A percentile compares a stretch with the other conserved stretches of the same genome.
These are phyloP conservation scores for Gallirallus australis DNA, from an alignment of 2,797 vertebrate species.

Conservation along the genomic window DNA sequence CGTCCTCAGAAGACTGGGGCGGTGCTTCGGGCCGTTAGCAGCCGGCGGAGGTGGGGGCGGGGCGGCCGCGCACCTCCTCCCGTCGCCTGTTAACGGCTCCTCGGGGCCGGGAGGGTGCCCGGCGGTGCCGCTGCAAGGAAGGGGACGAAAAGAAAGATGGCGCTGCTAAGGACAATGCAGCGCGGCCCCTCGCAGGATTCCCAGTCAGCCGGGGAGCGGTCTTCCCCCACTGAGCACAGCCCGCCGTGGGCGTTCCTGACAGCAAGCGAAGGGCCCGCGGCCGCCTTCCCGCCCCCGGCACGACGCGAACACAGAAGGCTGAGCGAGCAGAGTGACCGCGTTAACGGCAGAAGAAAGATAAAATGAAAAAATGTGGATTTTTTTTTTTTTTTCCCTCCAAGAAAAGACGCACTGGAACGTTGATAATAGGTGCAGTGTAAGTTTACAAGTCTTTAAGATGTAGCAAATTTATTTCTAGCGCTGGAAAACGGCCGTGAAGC, in stretches of 20 bases:
- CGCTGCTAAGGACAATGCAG: fast-evolving
- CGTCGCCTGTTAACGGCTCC: not conserved
- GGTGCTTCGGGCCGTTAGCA: not conserved
- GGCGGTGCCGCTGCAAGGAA: not conserved
- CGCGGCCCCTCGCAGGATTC: too few species aligned
- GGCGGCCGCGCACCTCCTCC: not conserved
- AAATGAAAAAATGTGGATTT: fast-evolving
- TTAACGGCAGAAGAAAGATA: not conserved
- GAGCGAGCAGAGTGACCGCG: fast-evolving
- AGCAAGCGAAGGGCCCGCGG: fast-evolving
- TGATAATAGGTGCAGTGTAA: fast-evolving
- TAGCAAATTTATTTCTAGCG: not conserved
- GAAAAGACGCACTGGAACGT: not conserved
- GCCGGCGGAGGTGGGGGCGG: not conserved
- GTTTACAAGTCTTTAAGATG: too few species aligned
- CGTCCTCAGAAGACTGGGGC: not conserved
- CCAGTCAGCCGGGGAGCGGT: not conserved
- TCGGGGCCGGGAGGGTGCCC: too few species aligned
- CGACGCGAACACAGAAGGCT: fast-evolving
- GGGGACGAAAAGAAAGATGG: not conserved
- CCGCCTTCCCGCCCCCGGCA: not conserved
- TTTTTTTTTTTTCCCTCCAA: not conserved
- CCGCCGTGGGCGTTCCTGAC: fast-evolving
- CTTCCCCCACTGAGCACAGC: not conserved
- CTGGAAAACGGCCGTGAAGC: not conserved